Evolutionary conservation across 1,140 invertebrate genomes (phyloP).

Genomic region (Agraylea sexmaculata): DNA sequence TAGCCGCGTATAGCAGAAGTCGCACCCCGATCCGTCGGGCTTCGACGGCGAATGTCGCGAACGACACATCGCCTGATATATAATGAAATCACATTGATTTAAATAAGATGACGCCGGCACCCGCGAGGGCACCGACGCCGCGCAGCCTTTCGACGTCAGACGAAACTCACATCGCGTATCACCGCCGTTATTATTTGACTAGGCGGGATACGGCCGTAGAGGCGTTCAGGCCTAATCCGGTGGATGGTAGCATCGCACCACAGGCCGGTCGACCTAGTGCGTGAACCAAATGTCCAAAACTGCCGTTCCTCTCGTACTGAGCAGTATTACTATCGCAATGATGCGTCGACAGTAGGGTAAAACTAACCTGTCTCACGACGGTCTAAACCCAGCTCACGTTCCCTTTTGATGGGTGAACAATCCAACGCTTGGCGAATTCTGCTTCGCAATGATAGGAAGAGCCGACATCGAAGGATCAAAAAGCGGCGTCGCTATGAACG

Average conservation of each 20-base stretch:
- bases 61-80: too few relatives aligned
- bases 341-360: constrained; percentile 45
- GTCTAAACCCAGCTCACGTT: constrained; percentile 69
- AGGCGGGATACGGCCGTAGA: constrained; percentile 63
- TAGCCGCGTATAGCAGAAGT: too few relatives aligned
- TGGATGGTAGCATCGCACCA: constrained; percentile 68
- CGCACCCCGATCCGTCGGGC: too few relatives aligned
- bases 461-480: constrained; percentile 69
- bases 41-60: too few relatives aligned
- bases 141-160: too few relatives aligned
- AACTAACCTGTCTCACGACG: constrained; percentile 69
- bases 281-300: constrained; percentile 27
- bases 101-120: too few relatives aligned
- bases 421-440: constrained; percentile 74
- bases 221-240: constrained; percentile 72
- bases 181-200: too few relatives aligned
- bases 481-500: constrained; percentile 65
- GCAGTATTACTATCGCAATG: constrained; percentile 14
- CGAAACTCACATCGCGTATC: too few relatives aligned
- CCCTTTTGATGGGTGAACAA: constrained; percentile 68
- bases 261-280: constrained; percentile 50
- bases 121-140: too few relatives aligned
- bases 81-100: too few relatives aligned
- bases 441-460: constrained; percentile 81
- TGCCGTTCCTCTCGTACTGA: constrained; percentile 16